Base-by-base conservation (phyloP, 37 sponge, comb jelly and placozoan genomes). In the Cliona cf. orientalis region DNA sequence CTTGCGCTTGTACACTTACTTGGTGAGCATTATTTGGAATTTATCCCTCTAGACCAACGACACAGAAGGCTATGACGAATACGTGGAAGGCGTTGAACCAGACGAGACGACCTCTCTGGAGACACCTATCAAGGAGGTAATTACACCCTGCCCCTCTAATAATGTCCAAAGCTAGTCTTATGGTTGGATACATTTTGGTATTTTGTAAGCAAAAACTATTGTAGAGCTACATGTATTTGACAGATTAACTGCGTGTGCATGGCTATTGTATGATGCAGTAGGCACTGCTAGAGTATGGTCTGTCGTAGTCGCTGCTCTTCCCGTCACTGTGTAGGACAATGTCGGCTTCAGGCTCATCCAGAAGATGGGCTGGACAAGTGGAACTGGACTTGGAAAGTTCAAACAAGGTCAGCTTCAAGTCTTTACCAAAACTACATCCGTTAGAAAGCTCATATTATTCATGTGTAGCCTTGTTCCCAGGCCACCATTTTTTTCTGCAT, bases 291-390 rank as follows among this genome's bases (percentile, higher is more conserved):
- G n/a, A 63, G 64, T 60, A 33, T 74, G 88, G 75, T 81, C 82
- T 76, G 81, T 75, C 70, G 69, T 75, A 74, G 61, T 75, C 76
- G n/a, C 61, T 19, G 17, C n/a, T 36, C 55, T 43, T 57, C 59
- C 60, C 60, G 66, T 38, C 81, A 14, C 42, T 62, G 41, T 76
- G 57, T 76, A 94, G 95, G 82, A 83, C 66, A 95, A 95, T 69
- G 25, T 78, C 17, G 95, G 95, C 3, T 95, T 84, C 87, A 84
- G 63, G 53, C 78, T 95, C 71, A 85, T 95, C 29, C 80, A 81
- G 36, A 84, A 77, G 70, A 70, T 95, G 93, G 95, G 95, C 21
- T 95, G 95, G 95, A 28, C 49, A 14, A 75, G 25, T 44, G 93
- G 95, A 3, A 72, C 69, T 22, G 95, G 95, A 38, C 84, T 95